Percentiles rank a stretch among this genome's conserved stretches.
Evolutionary conservation across 2,888 invertebrate genomes (phyloP).

Genomic region (Sthenelais limicola): DNA sequence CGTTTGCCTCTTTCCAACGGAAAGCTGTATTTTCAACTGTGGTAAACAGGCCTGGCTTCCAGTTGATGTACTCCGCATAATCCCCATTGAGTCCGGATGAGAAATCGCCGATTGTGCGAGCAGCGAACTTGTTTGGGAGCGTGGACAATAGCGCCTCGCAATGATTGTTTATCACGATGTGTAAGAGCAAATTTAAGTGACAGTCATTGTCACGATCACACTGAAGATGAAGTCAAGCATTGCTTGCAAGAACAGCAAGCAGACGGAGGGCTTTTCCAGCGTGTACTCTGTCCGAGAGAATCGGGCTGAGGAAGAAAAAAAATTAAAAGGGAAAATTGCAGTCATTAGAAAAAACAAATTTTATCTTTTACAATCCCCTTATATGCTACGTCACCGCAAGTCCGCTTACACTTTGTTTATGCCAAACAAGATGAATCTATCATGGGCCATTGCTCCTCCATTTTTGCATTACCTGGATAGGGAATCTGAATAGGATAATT

Average conservation of each 20-base stretch:
- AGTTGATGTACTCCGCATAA: not conserved
- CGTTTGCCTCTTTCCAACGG: not conserved
- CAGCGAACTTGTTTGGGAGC: not conserved
- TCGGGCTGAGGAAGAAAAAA: too few relatives aligned
- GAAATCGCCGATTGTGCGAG: too few relatives aligned
- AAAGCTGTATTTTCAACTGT: not conserved
- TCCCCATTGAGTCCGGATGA: not conserved
- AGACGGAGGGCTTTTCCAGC: not conserved
- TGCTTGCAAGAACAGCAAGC: not conserved
- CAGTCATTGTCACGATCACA: slow-evolving; percentile 15
- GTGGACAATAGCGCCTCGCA: not conserved
- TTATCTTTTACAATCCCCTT: too few relatives aligned
- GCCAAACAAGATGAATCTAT: too few relatives aligned
- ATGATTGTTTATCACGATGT: not conserved
- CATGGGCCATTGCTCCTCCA: too few relatives aligned
- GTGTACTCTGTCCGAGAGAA: too few relatives aligned
- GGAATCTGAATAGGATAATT: too few relatives aligned
- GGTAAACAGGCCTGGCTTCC: slow-evolving; percentile 1
- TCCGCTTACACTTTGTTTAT: too few relatives aligned
- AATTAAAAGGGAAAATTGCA: too few relatives aligned
- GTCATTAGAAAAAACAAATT: too few relatives aligned
- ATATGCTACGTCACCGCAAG: too few relatives aligned
- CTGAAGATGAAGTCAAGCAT: slow-evolving; percentile 5
- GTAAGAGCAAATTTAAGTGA: slow-evolving; percentile 2
- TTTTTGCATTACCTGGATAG: too few relatives aligned